Percentiles rank a stretch among this genome's conserved stretches.
Conservation (phyloP, 2,888 invertebrate genomes). For the Buathra laborator region DNA sequence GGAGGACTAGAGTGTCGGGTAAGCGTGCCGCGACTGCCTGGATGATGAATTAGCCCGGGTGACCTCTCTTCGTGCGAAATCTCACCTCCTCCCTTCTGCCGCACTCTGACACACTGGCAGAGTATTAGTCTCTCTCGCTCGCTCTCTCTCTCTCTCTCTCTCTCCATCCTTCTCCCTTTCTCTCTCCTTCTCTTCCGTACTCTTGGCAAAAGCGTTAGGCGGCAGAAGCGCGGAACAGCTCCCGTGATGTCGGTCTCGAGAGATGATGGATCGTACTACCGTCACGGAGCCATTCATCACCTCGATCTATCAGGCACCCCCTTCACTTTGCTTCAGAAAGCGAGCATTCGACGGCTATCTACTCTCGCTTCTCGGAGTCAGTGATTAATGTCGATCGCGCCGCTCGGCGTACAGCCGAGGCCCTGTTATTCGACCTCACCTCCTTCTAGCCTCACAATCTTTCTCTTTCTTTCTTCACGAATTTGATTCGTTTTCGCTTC, state of each 20-base stretch:
- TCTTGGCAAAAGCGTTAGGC: slow-evolving; percentile 55
- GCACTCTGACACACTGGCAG: slow-evolving; percentile 72
- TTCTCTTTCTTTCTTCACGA: slow-evolving; percentile 52
- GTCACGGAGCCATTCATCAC: slow-evolving; percentile 85
- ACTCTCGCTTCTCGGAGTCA: slow-evolving; percentile 81
- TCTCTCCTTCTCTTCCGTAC: slow-evolving; percentile 5
- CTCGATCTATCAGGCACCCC: slow-evolving; percentile 84
- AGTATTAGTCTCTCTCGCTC: slow-evolving; percentile 68
- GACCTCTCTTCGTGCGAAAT: slow-evolving; percentile 83
- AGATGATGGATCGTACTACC: slow-evolving; percentile 84
- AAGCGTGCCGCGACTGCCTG: slow-evolving; percentile 74
- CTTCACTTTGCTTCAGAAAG: slow-evolving; percentile 84
- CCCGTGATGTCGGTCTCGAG: slow-evolving; percentile 72
- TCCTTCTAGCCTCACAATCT: slow-evolving; percentile 35
- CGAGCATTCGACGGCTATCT: slow-evolving; percentile 84
- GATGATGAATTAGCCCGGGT: slow-evolving; percentile 84
- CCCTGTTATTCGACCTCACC: slow-evolving; percentile 82
- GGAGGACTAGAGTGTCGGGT: slow-evolving; percentile 64
- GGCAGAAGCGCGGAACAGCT: slow-evolving; percentile 62
- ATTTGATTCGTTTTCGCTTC: slow-evolving; percentile 26
- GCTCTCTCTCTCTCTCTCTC: slow-evolving; percentile 1
- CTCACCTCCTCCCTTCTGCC: slow-evolving; percentile 76
- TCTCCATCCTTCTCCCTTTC: background rate
- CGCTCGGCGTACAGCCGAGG: slow-evolving; percentile 70
- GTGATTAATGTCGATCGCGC: slow-evolving; percentile 84